phyloP scores from a whole-genome alignment of 2,888 invertebrate genomes.

The Phania funesta region DNA sequence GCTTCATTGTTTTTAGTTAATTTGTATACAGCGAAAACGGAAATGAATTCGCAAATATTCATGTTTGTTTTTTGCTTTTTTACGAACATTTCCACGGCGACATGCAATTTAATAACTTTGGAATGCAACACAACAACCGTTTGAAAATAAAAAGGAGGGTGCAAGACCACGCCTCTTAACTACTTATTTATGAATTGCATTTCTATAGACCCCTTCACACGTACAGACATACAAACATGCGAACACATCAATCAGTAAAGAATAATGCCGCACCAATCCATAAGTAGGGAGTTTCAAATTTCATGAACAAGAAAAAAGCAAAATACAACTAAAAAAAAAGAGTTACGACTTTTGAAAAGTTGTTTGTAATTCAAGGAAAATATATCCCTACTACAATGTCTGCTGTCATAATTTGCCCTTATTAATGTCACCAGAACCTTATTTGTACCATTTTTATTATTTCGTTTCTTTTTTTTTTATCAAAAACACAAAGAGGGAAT shows the following conservation, averaged over 20 bases:
- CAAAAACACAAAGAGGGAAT: conserved; percentile 12
- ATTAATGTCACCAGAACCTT: conserved; percentile 67
- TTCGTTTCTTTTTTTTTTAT: conserved; percentile 22
- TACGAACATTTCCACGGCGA: background rate
- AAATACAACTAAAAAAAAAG: conserved; percentile 34
- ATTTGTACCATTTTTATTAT: conserved; percentile 51
- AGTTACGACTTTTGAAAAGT: conserved; percentile 60
- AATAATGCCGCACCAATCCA: conserved; percentile 64
- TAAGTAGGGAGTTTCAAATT: conserved; percentile 69
- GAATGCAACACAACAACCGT: conserved; percentile 50
- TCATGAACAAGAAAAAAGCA: conserved; percentile 44
- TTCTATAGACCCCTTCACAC: conserved; percentile 13
- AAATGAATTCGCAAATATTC: conserved; percentile 56
- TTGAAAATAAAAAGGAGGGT: conserved; percentile 18
- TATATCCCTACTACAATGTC: conserved; percentile 57
- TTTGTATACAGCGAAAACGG: conserved; percentile 14
- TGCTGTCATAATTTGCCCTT: conserved; percentile 70
- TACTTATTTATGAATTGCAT: conserved; percentile 51
- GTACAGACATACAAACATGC: conserved; percentile 25
- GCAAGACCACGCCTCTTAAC: conserved; percentile 46
- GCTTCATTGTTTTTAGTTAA: conserved; percentile 4
- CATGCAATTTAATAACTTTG: conserved; percentile 58
- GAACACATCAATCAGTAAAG: conserved; percentile 31
- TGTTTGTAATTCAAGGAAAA: conserved; percentile 53
- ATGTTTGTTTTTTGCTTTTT: background rate